phyloP scores from a whole-genome alignment of 2,888 invertebrate genomes.

The Deilephila elpenor region DNA sequence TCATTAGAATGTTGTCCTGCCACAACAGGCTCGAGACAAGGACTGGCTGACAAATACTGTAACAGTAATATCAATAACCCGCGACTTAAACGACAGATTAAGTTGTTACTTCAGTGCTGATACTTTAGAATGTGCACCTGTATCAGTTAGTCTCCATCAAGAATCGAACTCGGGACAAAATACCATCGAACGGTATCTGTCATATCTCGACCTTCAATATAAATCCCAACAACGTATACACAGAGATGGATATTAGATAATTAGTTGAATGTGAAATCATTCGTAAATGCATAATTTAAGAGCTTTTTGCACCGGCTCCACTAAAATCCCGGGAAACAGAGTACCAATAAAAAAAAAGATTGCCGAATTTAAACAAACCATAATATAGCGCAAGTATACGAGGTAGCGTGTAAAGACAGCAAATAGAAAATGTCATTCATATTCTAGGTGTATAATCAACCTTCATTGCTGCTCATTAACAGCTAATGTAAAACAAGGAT shows the following conservation, averaged over 20 bases:
- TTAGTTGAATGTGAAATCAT: neutral
- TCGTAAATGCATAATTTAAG: neutral
- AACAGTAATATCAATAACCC: slow-evolving; percentile 16
- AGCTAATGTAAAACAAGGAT: too few species aligned
- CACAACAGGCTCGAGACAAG: neutral
- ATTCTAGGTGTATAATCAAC: too few species aligned
- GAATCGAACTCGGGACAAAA: neutral
- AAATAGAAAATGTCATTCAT: too few species aligned
- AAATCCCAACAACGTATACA: neutral
- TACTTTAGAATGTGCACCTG: neutral
- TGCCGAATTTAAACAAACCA: slow-evolving; percentile 14
- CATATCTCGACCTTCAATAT: neutral
- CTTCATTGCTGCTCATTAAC: too few species aligned
- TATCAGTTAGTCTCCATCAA: neutral
- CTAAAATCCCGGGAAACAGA: too few species aligned
- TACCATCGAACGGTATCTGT: neutral
- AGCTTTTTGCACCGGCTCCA: too few species aligned
- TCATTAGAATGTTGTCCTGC: slow-evolving; percentile 25
- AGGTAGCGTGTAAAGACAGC: too few species aligned
- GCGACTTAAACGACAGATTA: neutral
- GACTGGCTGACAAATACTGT: slow-evolving; percentile 31
- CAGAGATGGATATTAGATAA: neutral
- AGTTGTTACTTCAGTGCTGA: neutral
- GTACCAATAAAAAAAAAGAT: neutral
- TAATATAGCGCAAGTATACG: neutral